Evolutionary conservation across 2,888 invertebrate genomes (phyloP).

Genomic region (Drosophila multiciliata): DNA sequence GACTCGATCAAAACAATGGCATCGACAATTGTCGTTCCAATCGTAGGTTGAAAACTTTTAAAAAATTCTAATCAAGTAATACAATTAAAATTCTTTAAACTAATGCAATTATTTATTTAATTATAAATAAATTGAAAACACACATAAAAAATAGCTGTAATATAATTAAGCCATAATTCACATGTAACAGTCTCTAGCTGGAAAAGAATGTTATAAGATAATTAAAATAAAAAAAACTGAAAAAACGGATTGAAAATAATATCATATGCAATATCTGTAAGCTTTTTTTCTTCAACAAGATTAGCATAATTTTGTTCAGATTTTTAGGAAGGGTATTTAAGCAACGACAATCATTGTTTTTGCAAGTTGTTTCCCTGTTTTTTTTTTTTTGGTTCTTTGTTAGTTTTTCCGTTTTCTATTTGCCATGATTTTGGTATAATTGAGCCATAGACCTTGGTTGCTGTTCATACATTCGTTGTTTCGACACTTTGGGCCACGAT

Average conservation of each 20-base stretch:
- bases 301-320: neutral
- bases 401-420: slow-evolving; percentile 10
- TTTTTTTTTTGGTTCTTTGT: neutral
- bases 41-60: neutral
- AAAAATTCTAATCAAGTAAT: neutral
- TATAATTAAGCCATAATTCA: neutral
- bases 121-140: no score
- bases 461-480: slow-evolving; percentile 35
- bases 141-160: neutral
- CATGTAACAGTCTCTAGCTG: neutral
- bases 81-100: neutral
- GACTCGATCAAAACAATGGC: slow-evolving; percentile 3
- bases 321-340: neutral
- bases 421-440: slow-evolving; percentile 51
- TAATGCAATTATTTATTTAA: neutral
- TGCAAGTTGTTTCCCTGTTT: neutral
- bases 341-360: neutral
- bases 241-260: neutral
- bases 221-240: neutral
- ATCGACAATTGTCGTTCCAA: slow-evolving; percentile 8
- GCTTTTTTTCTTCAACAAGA: neutral
- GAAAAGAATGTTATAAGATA: neutral
- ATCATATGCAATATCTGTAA: neutral
- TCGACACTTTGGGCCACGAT: slow-evolving; percentile 43
- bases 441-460: slow-evolving; percentile 52